Base-by-base conservation (phyloP, 2,888 invertebrate species). In the Ecdyonurus torrentis region DNA sequence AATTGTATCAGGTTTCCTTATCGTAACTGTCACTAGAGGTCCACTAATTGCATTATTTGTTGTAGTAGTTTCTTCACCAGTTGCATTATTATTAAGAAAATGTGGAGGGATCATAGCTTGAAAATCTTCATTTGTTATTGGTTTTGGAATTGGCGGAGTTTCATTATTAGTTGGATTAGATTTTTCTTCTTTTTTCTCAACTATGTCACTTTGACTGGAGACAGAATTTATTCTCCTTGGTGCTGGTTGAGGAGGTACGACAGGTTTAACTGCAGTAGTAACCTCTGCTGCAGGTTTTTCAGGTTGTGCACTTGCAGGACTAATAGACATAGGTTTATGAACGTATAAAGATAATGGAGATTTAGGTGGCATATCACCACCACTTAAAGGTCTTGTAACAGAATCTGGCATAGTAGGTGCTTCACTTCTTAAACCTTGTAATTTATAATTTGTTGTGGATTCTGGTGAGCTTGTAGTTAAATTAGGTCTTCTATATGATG, bases 61-160 rank as follows among this genome's bases (percentile, higher is more conserved):
- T 37, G 61, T 63, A 50, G 64, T 61, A 24, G 63, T 55, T 22
- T 62, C 63, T 22, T 61, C 25, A 18, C 64, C 60, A 24, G 65
- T 64, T 69, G 78, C 81, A 15, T 37, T 37, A 37, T 37, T 37
- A 20, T 22, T 22, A 67, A 89, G 85, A 84, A 91, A 92, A 79
- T 89, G 91, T 74, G 89, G 86, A 72, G 92, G 91, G 72, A 91
- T 91, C 91, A 92, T 89, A 79, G 91, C 90, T 84, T 91, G 89
- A 83, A 91, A 92, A 80, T 92, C 91, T 81, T 90, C 91, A 82
- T 86, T 91, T 79, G 91, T 91, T 81, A 91, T 85, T 76, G 91
- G 89, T 79, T 87, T 85, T 78, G 87, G 82, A 72, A 81, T 81
- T 82, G 82, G 80, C 25, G 60, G 60, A 22, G 66, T 65, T 66